A percentile compares a stretch with the other conserved stretches of the same genome.
phyloP scores from a whole-genome alignment of 2,797 vertebrate genomes.

The Typhlichthys subterraneus region DNA sequence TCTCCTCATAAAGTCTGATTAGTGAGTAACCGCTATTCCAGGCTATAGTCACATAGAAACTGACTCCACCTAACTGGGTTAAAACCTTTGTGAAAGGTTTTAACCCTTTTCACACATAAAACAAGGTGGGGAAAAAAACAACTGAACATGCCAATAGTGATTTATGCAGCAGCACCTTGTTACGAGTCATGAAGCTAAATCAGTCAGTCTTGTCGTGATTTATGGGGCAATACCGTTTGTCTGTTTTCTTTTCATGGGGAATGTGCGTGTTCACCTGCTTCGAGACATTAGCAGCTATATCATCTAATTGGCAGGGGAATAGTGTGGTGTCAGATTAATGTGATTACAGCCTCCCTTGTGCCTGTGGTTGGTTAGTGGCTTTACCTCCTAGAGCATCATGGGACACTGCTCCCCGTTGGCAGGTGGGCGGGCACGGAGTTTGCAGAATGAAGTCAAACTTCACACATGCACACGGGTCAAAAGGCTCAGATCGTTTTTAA shows the following conservation, averaged over 20 bases:
- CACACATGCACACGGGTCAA: too few relatives aligned
- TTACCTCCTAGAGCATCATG: not conserved
- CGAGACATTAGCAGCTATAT: slow-evolving; percentile 20
- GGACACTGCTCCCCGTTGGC: not conserved
- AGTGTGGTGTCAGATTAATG: slow-evolving; percentile 34
- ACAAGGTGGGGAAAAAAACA: too few relatives aligned
- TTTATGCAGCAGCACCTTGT: slow-evolving; percentile 16
- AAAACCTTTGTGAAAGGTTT: not conserved
- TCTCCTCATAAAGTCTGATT: slow-evolving; percentile 23
- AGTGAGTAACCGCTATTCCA: slow-evolving; percentile 3
- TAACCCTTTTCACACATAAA: slow-evolving; percentile 16
- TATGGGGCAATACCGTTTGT: slow-evolving; percentile 39
- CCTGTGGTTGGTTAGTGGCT: slow-evolving; percentile 2
- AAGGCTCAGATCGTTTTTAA: not conserved
- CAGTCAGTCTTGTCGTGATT: slow-evolving; percentile 26
- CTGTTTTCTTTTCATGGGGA: slow-evolving; percentile 18
- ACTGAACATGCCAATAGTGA: too few relatives aligned
- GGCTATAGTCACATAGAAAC: slow-evolving; percentile 1
- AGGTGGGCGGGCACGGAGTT: not conserved
- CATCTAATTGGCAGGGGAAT: slow-evolving; percentile 34
- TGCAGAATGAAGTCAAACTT: too few relatives aligned
- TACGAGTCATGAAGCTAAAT: not conserved
- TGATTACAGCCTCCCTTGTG: slow-evolving; percentile 28
- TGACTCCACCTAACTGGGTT: not conserved
- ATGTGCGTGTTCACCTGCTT: slow-evolving; percentile 17